Evolutionary conservation across 2,113 vertebrate species (phyloP), one percentile per base, ranked within the genome.

Genomic region (Condylura cristata): DNA sequence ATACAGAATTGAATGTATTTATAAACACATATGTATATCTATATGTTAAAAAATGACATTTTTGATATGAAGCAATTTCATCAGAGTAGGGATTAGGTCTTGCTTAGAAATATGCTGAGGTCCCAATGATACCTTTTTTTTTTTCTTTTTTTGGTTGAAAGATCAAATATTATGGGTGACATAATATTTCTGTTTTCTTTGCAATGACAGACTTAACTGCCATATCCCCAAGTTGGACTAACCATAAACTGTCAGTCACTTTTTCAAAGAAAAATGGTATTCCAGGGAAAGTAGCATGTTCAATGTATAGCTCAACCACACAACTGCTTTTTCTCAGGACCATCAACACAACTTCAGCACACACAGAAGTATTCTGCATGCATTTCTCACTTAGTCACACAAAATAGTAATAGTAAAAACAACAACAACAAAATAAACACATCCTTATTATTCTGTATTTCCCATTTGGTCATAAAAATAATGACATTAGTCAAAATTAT

Each of bases 1-100:
- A 28, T 51, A 18, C 20, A 97, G 34, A 90, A 90, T 0, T 80
- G 16, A 63, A 65, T 60, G 30, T 56, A 22, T 56, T 8, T 56
- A 8, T 34, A 61, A 3, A 30, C 28, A 48, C 6, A 2, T 48
- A 28, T 51, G 8, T 37, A 68, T 28, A 18, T 74, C n/a, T 70
- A 58, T 34, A 44, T 63, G 46, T 63, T n/a, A n/a, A n/a, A n/a
- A 44, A 83, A 74, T 34, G 4, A 16, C 37, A 48, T 51, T 89
- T 70, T 88, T 56, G 89, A 61, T n/a, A 71, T 58, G 71, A 82
- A 28, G 6, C 20, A 81, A 91, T 86, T 63, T 89, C 34, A 83
- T 89, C 37, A 96, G 63, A 79, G 82, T 61, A 84, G 7, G 13
- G 34, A 68, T 34, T 72, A 32, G 37, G 10, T 63, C 48, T 76